These are phyloP conservation scores for Leptestheria dahalacensis DNA, from an alignment of 1,140 invertebrate genomes.

Conservation along the genomic window DNA sequence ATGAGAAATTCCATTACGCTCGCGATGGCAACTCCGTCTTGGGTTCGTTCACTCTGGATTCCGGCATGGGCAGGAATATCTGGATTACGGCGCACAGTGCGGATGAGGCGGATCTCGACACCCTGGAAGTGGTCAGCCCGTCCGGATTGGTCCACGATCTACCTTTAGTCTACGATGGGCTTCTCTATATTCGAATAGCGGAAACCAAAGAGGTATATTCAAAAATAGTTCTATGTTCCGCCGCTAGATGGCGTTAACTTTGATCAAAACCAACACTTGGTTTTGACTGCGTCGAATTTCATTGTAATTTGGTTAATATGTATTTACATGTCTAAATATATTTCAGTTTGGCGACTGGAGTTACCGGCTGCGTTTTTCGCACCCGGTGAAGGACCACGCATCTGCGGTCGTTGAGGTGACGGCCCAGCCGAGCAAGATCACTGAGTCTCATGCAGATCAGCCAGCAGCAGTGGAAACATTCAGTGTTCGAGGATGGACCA, in stretches of 20 bases:
- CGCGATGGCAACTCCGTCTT: slow-evolving; percentile 17
- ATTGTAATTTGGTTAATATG: slow-evolving; percentile 1
- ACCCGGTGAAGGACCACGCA: slow-evolving; percentile 18
- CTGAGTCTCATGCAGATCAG: not conserved
- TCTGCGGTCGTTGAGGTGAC: slow-evolving; percentile 21
- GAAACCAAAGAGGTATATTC: slow-evolving; percentile 11
- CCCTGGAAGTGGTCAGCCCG: slow-evolving; percentile 23
- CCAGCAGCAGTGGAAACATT: not conserved
- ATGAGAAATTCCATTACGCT: slow-evolving; percentile 19
- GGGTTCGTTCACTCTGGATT: slow-evolving; percentile 23
- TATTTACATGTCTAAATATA: too few species aligned
- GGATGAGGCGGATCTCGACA: slow-evolving; percentile 23
- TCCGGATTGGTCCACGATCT: slow-evolving; percentile 22
- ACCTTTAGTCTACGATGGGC: slow-evolving; percentile 17
- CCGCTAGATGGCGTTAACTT: slow-evolving; percentile 16
- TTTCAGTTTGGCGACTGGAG: slow-evolving; percentile 20
- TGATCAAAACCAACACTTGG: slow-evolving; percentile 7
- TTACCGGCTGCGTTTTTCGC: slow-evolving; percentile 22
- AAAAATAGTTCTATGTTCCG: not conserved
- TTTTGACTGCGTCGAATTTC: not conserved
- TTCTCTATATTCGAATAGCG: slow-evolving; percentile 12
- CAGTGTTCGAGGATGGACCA: slow-evolving; percentile 7
- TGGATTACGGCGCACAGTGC: slow-evolving; percentile 22
- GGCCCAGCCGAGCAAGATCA: slow-evolving; percentile 17
- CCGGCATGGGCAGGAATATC: slow-evolving; percentile 21